Base-by-base conservation (phyloP, 2,888 invertebrate species). In the Dynastes maya region DNA sequence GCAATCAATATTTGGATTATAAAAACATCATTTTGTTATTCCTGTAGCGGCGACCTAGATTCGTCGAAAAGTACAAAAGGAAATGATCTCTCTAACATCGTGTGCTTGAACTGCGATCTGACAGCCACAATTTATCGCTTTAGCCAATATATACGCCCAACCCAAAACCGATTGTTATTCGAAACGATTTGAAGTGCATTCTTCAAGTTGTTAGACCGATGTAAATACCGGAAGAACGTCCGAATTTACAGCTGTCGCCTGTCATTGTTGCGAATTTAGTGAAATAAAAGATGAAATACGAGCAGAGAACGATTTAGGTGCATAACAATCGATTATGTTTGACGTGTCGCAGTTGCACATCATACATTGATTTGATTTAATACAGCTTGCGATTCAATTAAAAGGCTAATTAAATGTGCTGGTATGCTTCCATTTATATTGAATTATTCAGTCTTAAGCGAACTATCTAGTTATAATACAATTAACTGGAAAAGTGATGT, bases 161-260 rank as follows among this genome's bases (percentile, higher is more conserved):
- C 76, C 76, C 76, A 76, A 55, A 51, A 68, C 32, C 76, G 53
- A 76, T 68, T 76, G 64, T 65, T 76, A 55, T 68, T 76, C 58
- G 78, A 67, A 78, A 78, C 71, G 64, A 78, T 78, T 72, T 78
- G 64, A 78, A 78, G 71, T 63, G 71, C 74, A 78, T 78, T 72
- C 78, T 78, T 78, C 74, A 78, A 78, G 78, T 78, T 78, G 78
- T 78, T 72, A 74, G 65, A 13, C 61, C 68, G 68, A 74, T 74
- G 61, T 63, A 74, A 74, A 61, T 74, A 74, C 72, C 72, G 72
- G 72, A 74, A 74, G 72, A 74, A 61, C 72, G 40, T 72, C 55
- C 72, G 63, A 74, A 74, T 74, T 74, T 74, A 74, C 61, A 45
- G 61, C 45, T 63, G 29, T 74, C 58, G 40, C 22, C 61, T 45